phyloP scores from a whole-genome alignment of 35 echinoderm and acorn worm genomes.

The Lytechinus pictus region DNA sequence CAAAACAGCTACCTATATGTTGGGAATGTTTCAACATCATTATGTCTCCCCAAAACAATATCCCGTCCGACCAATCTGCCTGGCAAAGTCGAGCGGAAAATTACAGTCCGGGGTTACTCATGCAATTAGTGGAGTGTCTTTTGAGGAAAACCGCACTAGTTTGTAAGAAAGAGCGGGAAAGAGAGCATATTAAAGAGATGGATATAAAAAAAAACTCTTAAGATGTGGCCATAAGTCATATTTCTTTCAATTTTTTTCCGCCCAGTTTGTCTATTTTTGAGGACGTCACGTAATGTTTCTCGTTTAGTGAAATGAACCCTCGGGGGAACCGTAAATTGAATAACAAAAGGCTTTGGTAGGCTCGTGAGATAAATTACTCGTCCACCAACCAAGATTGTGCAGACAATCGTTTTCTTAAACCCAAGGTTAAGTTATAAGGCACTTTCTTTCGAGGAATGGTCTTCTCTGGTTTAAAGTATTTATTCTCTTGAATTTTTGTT shows the following conservation, averaged over 20 bases:
- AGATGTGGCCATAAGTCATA: neutral
- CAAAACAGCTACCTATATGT: conserved; percentile 12
- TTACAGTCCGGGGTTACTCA: neutral
- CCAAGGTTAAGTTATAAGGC: neutral
- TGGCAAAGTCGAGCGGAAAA: conserved; percentile 2
- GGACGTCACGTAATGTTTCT: neutral
- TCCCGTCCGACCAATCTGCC: neutral
- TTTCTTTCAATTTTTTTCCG: neutral
- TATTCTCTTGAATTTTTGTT: neutral
- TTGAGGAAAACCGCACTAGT: neutral
- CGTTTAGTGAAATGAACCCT: neutral
- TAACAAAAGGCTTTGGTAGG: neutral
- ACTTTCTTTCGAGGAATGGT: neutral
- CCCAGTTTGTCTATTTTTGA: neutral
- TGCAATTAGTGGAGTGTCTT: conserved; percentile 11
- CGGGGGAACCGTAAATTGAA: neutral
- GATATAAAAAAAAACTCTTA: neutral
- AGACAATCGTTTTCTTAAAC: neutral
- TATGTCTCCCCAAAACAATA: conserved; percentile 18
- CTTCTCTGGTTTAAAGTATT: neutral
- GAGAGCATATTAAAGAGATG: neutral
- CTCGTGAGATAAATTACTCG: neutral
- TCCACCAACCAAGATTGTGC: neutral
- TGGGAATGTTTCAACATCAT: neutral
- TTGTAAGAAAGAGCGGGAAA: neutral